Percentiles rank a stretch among this genome's conserved stretches.
Evolutionary conservation across 2,888 invertebrate species (phyloP).

Genomic region (Drosophila demipolita): DNA sequence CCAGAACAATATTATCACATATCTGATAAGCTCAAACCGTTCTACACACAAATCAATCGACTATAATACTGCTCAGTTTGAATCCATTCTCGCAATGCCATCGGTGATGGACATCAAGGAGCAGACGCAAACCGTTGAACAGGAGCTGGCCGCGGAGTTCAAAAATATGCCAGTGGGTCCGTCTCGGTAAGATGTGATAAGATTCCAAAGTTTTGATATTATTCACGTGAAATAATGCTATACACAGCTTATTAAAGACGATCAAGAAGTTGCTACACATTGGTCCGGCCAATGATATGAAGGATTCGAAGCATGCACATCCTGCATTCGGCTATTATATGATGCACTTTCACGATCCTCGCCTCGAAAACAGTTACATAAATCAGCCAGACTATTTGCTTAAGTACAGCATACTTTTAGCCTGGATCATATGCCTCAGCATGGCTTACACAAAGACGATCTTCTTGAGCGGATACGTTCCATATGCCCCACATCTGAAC

Average conservation of each 20-base stretch:
- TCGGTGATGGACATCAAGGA: not conserved
- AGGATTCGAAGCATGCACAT: too few species aligned
- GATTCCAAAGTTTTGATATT: not conserved
- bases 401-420: slow-evolving; percentile 91
- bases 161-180: slow-evolving; percentile 93
- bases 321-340: slow-evolving; percentile 83
- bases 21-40: slow-evolving; percentile 86
- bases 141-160: slow-evolving; percentile 91
- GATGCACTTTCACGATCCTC: slow-evolving; percentile 87
- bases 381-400: slow-evolving; percentile 92
- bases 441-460: slow-evolving; percentile 86
- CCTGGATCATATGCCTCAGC: slow-evolving; percentile 87
- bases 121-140: slow-evolving; percentile 80
- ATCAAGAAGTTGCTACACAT: not conserved
- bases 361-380: slow-evolving; percentile 90
- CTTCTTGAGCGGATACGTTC: accelerated
- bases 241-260: not conserved
- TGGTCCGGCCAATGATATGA: not conserved
- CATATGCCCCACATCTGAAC: not conserved
- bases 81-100: not conserved
- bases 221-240: not conserved
- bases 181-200: slow-evolving; percentile 86
- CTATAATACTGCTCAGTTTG: accelerated
- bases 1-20: slow-evolving; percentile 91
- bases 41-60: too few species aligned